Evolutionary conservation across 2,888 invertebrate species (phyloP), one percentile per base, ranked within the genome.

Genomic region (Lingula anatina): DNA sequence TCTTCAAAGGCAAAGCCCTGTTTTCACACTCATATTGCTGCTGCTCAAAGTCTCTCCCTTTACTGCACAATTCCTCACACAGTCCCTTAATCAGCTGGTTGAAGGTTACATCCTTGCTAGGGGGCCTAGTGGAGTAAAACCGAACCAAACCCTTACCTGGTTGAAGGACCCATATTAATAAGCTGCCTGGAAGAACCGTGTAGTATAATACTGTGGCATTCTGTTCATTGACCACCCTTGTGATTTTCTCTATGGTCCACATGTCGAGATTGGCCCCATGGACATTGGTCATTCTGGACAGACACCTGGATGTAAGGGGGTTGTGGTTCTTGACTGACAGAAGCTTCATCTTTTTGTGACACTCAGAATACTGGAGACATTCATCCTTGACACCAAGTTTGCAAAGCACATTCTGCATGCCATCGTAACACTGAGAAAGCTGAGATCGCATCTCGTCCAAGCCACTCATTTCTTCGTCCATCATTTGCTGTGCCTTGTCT

Each of bases 171-270:
- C 73, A 74, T 5, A 71, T 47, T 24, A 71, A 51, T 31, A 71
- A 45, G n/a, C 56, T 38, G 23, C 59, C 52, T 5, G 61, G 60
- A n/a, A 71, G 49, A 24, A 72, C 44, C 2, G 68, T 66, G 57
- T 70, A 73, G 52, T 66, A 73, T 25, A 73, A 41, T 4, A 74
- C 62, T 2, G 68, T 66, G 24, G 66, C 64, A 50, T 59, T 68
- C 51, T 72, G 71, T 44, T 65, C 59, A 31, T 57, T 62, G 3
- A 73, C 67, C 2, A 64, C 57, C 3, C 64, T 51, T 7, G 47
- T 56, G n/a, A 73, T 61, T 42, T 59, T 59, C 21, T 71, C 68
- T 23, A 63, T 52, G 1, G 58, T 56, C 65, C 68, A 68, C 44
- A 60, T 53, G 53, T 65, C 62, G 48, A 53, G 51, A 23, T 47